Conservation (phyloP, 2,888 invertebrate species). For the Elegia similella region DNA sequence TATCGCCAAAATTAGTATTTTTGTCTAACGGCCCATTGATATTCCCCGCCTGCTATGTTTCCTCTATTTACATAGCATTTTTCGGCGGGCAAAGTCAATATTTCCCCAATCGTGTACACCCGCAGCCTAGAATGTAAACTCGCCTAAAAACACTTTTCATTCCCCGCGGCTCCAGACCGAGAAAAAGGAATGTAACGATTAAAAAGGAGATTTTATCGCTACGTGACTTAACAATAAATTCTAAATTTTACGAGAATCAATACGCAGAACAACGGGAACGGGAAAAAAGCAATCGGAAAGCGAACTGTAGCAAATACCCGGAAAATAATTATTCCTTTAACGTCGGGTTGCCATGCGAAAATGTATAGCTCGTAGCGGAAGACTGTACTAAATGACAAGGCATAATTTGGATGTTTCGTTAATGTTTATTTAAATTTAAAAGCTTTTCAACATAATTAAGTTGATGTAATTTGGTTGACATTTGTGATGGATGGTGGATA, state of each 20-base stretch:
- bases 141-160: background rate
- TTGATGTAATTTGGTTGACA: background rate
- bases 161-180: background rate
- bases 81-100: background rate
- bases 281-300: constrained; percentile 22
- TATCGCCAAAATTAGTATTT: background rate
- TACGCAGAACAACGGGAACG: constrained; percentile 27
- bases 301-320: constrained; percentile 26
- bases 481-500: too few species aligned
- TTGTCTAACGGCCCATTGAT: background rate
- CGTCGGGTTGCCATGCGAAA: constrained; percentile 29
- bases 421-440: constrained; percentile 1
- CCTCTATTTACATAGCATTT: background rate
- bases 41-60: background rate
- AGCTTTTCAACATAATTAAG: background rate
- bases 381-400: constrained; percentile 4
- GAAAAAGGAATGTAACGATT: constrained; percentile 3
- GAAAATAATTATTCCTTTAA: constrained; percentile 34
- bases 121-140: background rate
- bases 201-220: constrained; percentile 4
- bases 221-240: constrained; percentile 19
- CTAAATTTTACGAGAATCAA: constrained; percentile 27
- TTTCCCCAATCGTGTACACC: background rate
- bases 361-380: constrained; percentile 14
- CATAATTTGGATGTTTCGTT: constrained; percentile 1